Evolutionary conservation across 23 tunicate species (phyloP), one percentile per base, ranked within the genome.

Genomic region (Styela clava): DNA sequence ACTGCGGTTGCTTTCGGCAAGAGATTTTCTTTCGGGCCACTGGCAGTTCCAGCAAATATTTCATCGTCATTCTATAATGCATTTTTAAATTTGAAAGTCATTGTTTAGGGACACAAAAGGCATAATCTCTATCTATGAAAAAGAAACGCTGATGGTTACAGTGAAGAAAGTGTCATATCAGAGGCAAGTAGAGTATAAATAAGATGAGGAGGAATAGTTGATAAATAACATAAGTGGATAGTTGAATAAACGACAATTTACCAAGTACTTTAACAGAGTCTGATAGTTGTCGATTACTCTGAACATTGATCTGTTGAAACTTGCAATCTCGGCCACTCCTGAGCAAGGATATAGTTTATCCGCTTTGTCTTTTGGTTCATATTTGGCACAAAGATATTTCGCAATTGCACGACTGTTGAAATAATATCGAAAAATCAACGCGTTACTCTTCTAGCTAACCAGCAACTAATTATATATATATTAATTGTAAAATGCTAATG

Each of bases 201-300:
- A n/a, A n/a, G n/a, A n/a, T n/a, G n/a, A n/a, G n/a, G n/a, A n/a
- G n/a, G n/a, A n/a, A n/a, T n/a, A n/a, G n/a, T n/a, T n/a, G n/a
- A n/a, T n/a, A n/a, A n/a, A n/a, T n/a, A n/a, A n/a, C n/a, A n/a
- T n/a, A n/a, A n/a, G n/a, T n/a, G n/a, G n/a, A n/a, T n/a, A n/a
- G n/a, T n/a, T 44, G 56, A 44, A 44, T 5, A 44, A 12, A 44
- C 56, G 56, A 5, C 56, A 44, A 68, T 35, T 26, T 44, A 76
- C 81, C 64, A 76, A 20, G 27, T 76, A 76, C 16, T 52, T 52
- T 5, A 24, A 20, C 21, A 76, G 12, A 27, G 64, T 76, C 21
- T 35, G 81, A 34, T 21, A 76, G 52, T 76, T 76, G 64, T 76
- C 81, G 64, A 76, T 44, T 16, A 37, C 64, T 20, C 65, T 25